Percentiles rank a stretch among this genome's conserved stretches.
Conservation (phyloP, 2,113 vertebrate species). For the Scopus umbretta region DNA sequence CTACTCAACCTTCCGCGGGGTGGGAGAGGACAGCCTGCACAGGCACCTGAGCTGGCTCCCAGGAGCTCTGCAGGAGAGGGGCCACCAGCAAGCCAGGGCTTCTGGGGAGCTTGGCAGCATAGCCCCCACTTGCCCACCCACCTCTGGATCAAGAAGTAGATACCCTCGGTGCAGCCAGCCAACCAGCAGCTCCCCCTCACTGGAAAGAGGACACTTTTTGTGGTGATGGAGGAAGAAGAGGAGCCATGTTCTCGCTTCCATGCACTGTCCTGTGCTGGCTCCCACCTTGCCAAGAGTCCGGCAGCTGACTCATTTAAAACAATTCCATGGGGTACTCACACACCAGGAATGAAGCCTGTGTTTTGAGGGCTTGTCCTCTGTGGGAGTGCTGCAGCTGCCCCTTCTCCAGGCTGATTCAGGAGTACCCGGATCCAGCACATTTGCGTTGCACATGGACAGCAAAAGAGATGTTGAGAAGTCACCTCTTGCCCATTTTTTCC, state of each 20-base stretch:
- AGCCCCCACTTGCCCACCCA: not conserved
- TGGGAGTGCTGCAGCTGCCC: not conserved
- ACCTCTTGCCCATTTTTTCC: not conserved
- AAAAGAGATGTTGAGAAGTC: not conserved
- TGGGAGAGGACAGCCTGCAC: not conserved
- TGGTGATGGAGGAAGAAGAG: not conserved
- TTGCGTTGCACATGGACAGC: not conserved
- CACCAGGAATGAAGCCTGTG: not conserved
- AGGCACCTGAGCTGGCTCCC: not conserved
- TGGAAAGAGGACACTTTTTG: not conserved
- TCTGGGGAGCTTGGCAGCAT: not conserved
- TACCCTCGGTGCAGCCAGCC: not conserved
- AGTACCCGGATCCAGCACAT: not conserved
- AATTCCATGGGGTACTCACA: accelerated
- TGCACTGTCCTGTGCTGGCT: not conserved
- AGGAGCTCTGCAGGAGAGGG: not conserved
- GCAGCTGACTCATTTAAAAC: not conserved
- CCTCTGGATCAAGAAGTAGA: not conserved
- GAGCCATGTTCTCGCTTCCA: not conserved
- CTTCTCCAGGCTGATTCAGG: not conserved
- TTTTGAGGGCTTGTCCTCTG: not conserved
- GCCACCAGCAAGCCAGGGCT: not conserved
- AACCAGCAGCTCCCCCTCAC: not conserved
- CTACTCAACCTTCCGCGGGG: accelerated
- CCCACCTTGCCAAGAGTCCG: not conserved